These are phyloP conservation scores for Apeltes quadracus DNA, from an alignment of 2,113 vertebrate genomes.

Conservation along the genomic window DNA sequence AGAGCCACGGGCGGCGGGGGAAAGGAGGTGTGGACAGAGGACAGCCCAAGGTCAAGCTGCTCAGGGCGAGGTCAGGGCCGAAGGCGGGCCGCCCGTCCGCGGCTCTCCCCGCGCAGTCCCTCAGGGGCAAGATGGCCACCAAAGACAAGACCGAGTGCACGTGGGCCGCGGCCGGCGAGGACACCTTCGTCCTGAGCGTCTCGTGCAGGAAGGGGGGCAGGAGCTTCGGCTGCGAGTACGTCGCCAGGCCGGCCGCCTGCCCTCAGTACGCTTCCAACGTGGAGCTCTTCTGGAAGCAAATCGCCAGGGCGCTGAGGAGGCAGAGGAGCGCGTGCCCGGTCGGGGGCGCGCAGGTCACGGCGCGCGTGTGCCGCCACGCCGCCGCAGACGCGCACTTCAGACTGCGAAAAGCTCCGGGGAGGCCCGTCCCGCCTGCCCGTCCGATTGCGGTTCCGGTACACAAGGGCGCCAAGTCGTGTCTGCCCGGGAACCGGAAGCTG, in stretches of 20 bases:
- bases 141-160: constrained; percentile 83
- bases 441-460: background rate
- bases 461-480: constrained; percentile 55
- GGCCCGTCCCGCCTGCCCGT: background rate
- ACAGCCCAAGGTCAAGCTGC: constrained; percentile 35
- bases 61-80: background rate
- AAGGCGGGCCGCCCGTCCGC: constrained; percentile 36
- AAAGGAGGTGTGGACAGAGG: constrained; percentile 26
- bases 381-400: constrained; percentile 82
- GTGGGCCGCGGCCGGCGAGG: constrained; percentile 76
- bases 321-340: constrained; percentile 84
- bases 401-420: constrained; percentile 49
- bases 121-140: constrained; percentile 81
- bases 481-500: constrained; percentile 73
- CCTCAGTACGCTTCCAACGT: constrained; percentile 69
- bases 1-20: constrained; percentile 61
- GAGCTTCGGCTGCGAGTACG: constrained; percentile 83
- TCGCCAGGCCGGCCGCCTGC: constrained; percentile 82
- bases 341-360: constrained; percentile 73
- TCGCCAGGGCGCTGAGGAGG: constrained; percentile 81
- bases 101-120: constrained; percentile 29
- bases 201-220: constrained; percentile 72
- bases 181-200: constrained; percentile 66
- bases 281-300: constrained; percentile 88
- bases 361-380: constrained; percentile 83